phyloP scores from a whole-genome alignment of 1,140 invertebrate genomes.

The Laupala kohalensis region DNA sequence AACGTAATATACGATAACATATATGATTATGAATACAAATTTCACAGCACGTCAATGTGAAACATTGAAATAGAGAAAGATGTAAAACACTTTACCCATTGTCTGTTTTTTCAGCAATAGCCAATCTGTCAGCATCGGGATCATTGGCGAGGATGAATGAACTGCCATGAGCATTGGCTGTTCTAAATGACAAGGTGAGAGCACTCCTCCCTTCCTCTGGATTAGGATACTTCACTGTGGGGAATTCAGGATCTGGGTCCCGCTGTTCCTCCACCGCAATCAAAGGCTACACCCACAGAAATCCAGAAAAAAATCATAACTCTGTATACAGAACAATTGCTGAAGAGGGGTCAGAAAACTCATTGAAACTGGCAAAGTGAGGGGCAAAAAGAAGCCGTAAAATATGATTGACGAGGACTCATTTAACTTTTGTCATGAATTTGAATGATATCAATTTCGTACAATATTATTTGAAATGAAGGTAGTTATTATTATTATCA shows the following conservation, averaged over 20 bases:
- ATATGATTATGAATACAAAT: not conserved
- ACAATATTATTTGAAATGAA: no score
- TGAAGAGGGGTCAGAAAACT: no score
- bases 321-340: no score
- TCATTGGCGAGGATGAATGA: conserved; percentile 90
- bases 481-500: no score
- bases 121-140: conserved; percentile 94
- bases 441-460: no score
- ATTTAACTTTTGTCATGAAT: no score
- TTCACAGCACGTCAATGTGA: not conserved
- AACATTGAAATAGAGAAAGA: not conserved
- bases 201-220: conserved; percentile 92
- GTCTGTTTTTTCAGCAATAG: conserved; percentile 66
- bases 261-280: conserved; percentile 73
- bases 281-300: conserved; percentile 44
- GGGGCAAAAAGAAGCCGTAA: no score
- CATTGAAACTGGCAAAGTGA: no score
- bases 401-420: no score
- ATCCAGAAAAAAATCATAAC: no score
- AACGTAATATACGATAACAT: no score
- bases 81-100: conserved; percentile 28
- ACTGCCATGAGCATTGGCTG: conserved; percentile 57
- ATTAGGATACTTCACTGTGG: conserved; percentile 94
- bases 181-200: conserved; percentile 69
- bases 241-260: conserved; percentile 89